phyloP scores from a whole-genome alignment of 2,113 vertebrate genomes.

The Oryzias celebensis region DNA sequence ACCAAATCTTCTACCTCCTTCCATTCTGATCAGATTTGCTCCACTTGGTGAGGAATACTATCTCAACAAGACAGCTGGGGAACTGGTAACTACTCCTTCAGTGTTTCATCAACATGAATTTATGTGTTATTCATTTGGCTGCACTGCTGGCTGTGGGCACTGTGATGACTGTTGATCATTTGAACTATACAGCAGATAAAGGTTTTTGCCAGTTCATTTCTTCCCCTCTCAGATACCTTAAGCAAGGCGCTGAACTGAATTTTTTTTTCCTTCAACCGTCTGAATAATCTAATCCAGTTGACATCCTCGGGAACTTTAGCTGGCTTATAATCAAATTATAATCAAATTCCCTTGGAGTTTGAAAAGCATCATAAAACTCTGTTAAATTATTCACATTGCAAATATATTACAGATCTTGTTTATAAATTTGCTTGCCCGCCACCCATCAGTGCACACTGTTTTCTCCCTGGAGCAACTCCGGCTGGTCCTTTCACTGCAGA shows the following conservation, averaged over 20 bases:
- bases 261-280: constrained; percentile 36
- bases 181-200: constrained; percentile 59
- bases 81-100: constrained; percentile 69
- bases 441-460: constrained; percentile 55
- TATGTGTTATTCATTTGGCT: constrained; percentile 71
- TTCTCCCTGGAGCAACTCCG: constrained; percentile 59
- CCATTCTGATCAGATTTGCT: constrained; percentile 58
- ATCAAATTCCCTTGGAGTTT: constrained; percentile 60
- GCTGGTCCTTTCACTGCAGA: constrained; percentile 55
- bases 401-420: constrained; percentile 77
- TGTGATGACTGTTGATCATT: constrained; percentile 70
- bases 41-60: constrained; percentile 58
- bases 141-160: constrained; percentile 60
- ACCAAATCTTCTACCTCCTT: constrained; percentile 68
- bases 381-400: constrained; percentile 79
- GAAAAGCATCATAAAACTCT: constrained; percentile 74
- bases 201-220: constrained; percentile 63
- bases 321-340: constrained; percentile 66
- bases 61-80: constrained; percentile 72
- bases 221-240: constrained; percentile 24
- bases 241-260: constrained; percentile 29
- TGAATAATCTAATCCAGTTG: constrained; percentile 61
- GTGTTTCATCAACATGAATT: constrained; percentile 76
- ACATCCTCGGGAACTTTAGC: constrained; percentile 60
- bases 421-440: constrained; percentile 64